phyloP scores from a whole-genome alignment of 2,888 invertebrate genomes.

The Rutpela maculata region DNA sequence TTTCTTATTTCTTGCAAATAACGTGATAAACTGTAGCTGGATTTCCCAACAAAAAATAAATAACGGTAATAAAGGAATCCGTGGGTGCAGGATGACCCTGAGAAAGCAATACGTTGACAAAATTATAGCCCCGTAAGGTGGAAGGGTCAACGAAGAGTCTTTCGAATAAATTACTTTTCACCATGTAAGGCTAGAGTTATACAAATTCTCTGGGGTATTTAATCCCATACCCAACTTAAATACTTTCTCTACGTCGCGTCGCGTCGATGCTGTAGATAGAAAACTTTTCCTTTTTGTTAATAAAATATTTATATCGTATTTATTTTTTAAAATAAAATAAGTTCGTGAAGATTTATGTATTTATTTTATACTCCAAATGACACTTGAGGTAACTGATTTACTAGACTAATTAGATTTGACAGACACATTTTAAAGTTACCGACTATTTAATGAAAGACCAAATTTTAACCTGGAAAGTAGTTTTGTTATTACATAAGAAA shows the following conservation, averaged over 20 bases:
- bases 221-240: conserved; percentile 34
- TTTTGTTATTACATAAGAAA: too few species aligned
- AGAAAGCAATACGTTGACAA: conserved; percentile 46
- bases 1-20: conserved; percentile 3
- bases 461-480: too few species aligned
- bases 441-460: too few species aligned
- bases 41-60: conserved; percentile 31
- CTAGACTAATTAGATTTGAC: too few species aligned
- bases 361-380: too few species aligned
- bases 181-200: conserved; percentile 26
- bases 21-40: conserved; percentile 13
- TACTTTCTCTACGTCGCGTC: conserved; percentile 1
- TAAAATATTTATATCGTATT: conserved; percentile 3
- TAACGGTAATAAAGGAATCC: conserved; percentile 45
- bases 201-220: conserved; percentile 36
- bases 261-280: not conserved
- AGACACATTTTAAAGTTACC: too few species aligned
- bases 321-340: not conserved
- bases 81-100: conserved; percentile 44
- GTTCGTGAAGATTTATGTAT: too few species aligned
- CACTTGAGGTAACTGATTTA: too few species aligned
- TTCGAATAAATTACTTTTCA: conserved; percentile 40
- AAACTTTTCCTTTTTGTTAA: conserved; percentile 11
- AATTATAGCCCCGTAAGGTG: conserved; percentile 45
- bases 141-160: conserved; percentile 38